Evolutionary conservation across 2,888 invertebrate species (phyloP), one percentile per base, ranked within the genome.

Genomic region (Tachina grossa): DNA sequence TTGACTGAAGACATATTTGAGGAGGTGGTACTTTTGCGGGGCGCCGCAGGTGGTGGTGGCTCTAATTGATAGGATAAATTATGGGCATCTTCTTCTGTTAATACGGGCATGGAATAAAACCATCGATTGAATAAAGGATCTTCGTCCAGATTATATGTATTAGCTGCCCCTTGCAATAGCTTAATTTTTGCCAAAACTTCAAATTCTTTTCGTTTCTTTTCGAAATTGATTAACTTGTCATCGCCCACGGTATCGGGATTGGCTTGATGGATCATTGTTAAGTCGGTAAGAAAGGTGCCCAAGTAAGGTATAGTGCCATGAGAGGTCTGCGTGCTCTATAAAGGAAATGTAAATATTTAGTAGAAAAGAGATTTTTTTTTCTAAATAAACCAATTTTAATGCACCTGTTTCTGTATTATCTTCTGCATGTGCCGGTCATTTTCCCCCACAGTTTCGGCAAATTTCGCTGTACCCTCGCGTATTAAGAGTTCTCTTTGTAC

Each of bases 251-350:
- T 95, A 91, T 98, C 98, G 0, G 97, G 97, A 91, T 97, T 97
- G 49, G 99, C 99, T 14, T 98, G 97, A 93, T 99, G 98, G 89
- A 99, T 98, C 98, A 99, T 99, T 1, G 98, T 99, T 87, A 99
- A 95, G 93, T 99, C 99, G 3, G 99, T 99, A 78, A 99, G 94
- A 93, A 99, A 99, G 5, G 99, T 99, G 41, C 99, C 99, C 86
- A 99, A 93, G 92, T 99, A 99, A 14, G 99, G 99, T 90, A 99
- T 98, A 2, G 99, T 99, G 16, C 99, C 99, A 90, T 98, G 96
- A 87, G 96, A 97, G 88, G 97, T 97, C 88, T 94, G 94, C 66
- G 94, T 95, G 87, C 95, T 94, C 91, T 94, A 92, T 88, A 78
- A 90, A 86, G 85, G 83, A 16, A 63, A 13, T 14, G 11, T 22